Evolutionary conservation across 64 coral and sea anemone species (phyloP).

Genomic region (Porites australiensis): DNA sequence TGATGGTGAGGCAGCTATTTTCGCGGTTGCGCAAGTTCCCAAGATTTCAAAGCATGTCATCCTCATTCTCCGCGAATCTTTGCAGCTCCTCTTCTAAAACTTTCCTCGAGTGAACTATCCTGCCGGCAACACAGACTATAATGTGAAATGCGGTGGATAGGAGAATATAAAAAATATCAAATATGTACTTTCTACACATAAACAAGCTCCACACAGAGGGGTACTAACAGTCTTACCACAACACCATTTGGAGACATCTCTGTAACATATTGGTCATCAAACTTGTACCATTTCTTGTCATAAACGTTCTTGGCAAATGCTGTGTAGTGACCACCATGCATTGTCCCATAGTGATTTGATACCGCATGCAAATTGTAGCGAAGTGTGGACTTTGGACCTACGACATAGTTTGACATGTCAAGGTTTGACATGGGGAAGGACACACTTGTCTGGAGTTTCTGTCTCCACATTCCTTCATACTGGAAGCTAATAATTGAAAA

Average conservation of each 20-base stretch:
- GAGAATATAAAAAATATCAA: too few species aligned
- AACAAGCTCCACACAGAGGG: too few species aligned
- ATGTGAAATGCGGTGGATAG: too few species aligned
- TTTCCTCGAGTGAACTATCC: too few species aligned
- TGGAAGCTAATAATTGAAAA: conserved; percentile 73
- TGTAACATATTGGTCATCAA: conserved; percentile 92
- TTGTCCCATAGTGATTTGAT: conserved; percentile 99
- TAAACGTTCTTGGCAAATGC: conserved; percentile 89
- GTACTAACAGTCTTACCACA: conserved; percentile 46
- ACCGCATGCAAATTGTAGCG: conserved; percentile 83
- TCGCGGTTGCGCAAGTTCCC: too few species aligned
- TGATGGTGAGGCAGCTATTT: too few species aligned
- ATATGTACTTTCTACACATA: too few species aligned
- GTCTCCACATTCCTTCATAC: conserved; percentile 97
- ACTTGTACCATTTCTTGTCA: conserved; percentile 87
- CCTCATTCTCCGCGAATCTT: too few species aligned
- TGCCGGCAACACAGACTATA: too few species aligned
- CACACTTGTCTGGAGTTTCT: conserved; percentile 91
- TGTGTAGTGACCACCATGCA: conserved; percentile 98
- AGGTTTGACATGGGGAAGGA: conserved; percentile 69
- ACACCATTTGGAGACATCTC: conserved; percentile 71
- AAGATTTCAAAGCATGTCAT: too few species aligned
- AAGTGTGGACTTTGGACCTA: conserved; percentile 59
- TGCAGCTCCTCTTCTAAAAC: too few species aligned
- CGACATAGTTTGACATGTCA: conserved; percentile 62